Percentiles rank a stretch among this genome's conserved stretches.
Conservation (phyloP, 2,113 vertebrate species). For the Podarcis muralis region DNA sequence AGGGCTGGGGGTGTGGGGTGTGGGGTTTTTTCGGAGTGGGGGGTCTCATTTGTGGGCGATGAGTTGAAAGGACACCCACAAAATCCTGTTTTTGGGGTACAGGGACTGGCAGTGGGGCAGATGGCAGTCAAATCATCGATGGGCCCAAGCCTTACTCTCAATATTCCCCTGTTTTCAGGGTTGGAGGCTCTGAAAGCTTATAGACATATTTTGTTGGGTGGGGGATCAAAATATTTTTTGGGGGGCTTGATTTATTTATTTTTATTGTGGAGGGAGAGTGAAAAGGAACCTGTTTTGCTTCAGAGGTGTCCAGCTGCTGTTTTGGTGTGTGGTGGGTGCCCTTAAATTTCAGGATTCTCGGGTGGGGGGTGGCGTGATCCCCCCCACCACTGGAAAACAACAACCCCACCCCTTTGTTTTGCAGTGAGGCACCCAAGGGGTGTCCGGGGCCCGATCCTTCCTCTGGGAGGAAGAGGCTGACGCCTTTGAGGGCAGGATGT, state of each 20-base stretch:
- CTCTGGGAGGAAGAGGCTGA: background rate
- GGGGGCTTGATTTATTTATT: background rate
- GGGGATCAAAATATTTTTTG: fast-evolving
- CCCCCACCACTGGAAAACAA: background rate
- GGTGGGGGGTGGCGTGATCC: background rate
- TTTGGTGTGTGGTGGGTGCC: background rate
- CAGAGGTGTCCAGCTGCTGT: background rate
- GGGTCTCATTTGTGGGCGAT: background rate
- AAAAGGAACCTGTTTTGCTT: background rate
- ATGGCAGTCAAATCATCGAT: too few species aligned
- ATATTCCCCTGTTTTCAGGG: background rate
- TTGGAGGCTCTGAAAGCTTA: background rate
- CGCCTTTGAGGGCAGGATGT: background rate
- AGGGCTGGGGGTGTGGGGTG: background rate
- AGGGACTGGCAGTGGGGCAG: background rate
- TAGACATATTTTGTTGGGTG: background rate
- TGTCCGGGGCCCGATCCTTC: background rate
- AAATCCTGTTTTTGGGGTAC: background rate
- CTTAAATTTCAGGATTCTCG: background rate
- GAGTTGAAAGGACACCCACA: too few species aligned
- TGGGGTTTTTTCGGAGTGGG: background rate
- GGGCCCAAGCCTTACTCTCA: background rate
- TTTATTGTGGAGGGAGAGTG: background rate
- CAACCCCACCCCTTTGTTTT: background rate
- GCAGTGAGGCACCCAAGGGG: background rate